Evolutionary conservation across 2,888 invertebrate genomes (phyloP), one percentile per base, ranked within the genome.

Genomic region (Drosophila atripex): DNA sequence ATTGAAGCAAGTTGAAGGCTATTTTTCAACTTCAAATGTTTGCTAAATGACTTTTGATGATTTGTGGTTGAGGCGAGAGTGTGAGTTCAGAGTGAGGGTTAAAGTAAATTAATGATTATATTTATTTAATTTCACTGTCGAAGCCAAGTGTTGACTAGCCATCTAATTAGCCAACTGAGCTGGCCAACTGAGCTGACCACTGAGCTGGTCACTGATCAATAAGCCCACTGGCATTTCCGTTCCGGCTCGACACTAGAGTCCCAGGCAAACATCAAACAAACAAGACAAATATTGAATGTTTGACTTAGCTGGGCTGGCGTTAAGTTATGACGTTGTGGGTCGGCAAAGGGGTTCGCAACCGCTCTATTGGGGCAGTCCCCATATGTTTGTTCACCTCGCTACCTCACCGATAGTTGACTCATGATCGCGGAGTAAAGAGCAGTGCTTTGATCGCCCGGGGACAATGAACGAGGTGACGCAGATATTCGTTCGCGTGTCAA

Each of bases 1-100:
- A 86, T 89, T 89, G 84, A 87, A 80, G 77, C 80, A 87, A 87
- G 74, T 85, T 89, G 78, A 86, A 87, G 88, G 88, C 85, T 89
- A 89, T 89, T 89, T 89, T 90, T 89, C 88, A 90, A 87, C 89
- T 83, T 83, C 79, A 80, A 84, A 89, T 88, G 88, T 86, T 89
- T 85, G 86, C 88, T 89, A 85, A 85, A 89, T 85, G 89, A 89
- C 89, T 89, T 86, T 89, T 85, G 84, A 89, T 85, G 84, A 85
- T 85, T 85, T 85, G 84, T 85, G 89, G 84, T 77, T 60, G 45
- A 30, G 41, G 5, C 12, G 43, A 38, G 21, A 12, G 43, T 28
- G 49, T 21, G 23, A 5, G 51, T 7, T 4, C 43, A 38, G 12
- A 21, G 43, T 28, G 49, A 55, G 73, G 59, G 46, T 69, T 79